Evolutionary conservation across 2,888 invertebrate genomes (phyloP).

Genomic region (Phlogophora meticulosa): DNA sequence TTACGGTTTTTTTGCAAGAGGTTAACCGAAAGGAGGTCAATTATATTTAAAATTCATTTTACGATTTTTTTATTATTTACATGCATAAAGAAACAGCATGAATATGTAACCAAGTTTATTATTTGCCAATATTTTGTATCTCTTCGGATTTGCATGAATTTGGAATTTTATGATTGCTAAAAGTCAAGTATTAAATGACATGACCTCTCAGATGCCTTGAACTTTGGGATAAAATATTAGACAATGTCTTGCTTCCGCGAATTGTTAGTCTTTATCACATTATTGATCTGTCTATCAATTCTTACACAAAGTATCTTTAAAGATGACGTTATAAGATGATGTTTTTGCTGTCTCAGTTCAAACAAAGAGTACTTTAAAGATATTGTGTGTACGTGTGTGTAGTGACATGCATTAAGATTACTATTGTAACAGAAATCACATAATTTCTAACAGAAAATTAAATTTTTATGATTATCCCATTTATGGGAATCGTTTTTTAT

Average conservation of each 20-base stretch:
- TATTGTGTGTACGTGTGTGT: too few relatives aligned
- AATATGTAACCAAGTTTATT: neutral
- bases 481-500: too few relatives aligned
- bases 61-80: conserved; percentile 4
- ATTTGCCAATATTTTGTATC: conserved; percentile 30
- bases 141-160: conserved; percentile 14
- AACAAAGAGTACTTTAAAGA: too few relatives aligned
- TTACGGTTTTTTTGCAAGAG: conserved; percentile 40
- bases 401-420: too few relatives aligned
- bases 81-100: conserved; percentile 4
- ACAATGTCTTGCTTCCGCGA: conserved; percentile 40
- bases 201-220: conserved; percentile 41
- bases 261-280: conserved; percentile 32
- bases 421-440: too few relatives aligned
- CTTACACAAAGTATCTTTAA: neutral
- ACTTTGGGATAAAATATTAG: conserved; percentile 24
- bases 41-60: conserved; percentile 11
- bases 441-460: too few relatives aligned
- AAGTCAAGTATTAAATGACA: conserved; percentile 10
- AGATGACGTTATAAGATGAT: too few relatives aligned
- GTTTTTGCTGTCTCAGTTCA: too few relatives aligned
- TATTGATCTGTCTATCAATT: conserved; percentile 6
- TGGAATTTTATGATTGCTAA: conserved; percentile 13
- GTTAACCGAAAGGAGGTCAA: conserved; percentile 55
- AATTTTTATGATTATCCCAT: too few relatives aligned